phyloP scores from a whole-genome alignment of 2,797 vertebrate species.

The Macropus fuliginosus region DNA sequence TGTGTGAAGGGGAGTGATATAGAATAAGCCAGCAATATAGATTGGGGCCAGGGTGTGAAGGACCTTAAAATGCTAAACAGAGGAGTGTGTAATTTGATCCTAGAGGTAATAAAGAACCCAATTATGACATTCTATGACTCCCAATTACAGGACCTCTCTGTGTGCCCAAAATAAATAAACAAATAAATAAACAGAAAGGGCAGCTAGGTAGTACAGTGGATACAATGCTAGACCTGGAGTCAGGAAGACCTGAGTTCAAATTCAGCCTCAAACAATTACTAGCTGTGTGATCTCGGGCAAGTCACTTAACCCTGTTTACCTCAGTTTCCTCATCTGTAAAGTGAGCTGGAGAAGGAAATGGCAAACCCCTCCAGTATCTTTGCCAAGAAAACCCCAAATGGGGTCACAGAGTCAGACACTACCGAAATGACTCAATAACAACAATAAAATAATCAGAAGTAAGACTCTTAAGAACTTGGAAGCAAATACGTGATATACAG shows the following conservation, averaged over 20 bases:
- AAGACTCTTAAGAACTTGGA: not conserved
- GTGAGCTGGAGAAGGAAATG: not conserved
- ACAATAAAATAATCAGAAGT: not conserved
- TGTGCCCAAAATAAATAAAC: too few species aligned
- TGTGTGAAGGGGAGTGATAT: not conserved
- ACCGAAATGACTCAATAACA: not conserved
- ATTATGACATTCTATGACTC: not conserved
- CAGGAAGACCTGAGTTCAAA: not conserved
- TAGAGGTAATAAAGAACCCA: not conserved
- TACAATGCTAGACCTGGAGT: not conserved
- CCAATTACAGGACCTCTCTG: not conserved
- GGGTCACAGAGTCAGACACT: not conserved
- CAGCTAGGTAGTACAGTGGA: rapidly evolving
- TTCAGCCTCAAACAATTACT: not conserved
- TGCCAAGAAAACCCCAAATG: not conserved
- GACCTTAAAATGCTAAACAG: not conserved
- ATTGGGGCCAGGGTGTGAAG: too few species aligned
- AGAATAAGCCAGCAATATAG: not conserved
- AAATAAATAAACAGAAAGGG: not conserved
- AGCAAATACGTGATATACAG: not conserved
- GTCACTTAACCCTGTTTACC: not conserved
- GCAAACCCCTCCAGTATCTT: not conserved
- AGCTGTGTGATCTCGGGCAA: not conserved
- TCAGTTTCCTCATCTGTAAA: not conserved
- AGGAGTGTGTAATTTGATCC: not conserved